Evolutionary conservation across 2,888 invertebrate species (phyloP).

Genomic region (Gonocerus acuteangulatus): DNA sequence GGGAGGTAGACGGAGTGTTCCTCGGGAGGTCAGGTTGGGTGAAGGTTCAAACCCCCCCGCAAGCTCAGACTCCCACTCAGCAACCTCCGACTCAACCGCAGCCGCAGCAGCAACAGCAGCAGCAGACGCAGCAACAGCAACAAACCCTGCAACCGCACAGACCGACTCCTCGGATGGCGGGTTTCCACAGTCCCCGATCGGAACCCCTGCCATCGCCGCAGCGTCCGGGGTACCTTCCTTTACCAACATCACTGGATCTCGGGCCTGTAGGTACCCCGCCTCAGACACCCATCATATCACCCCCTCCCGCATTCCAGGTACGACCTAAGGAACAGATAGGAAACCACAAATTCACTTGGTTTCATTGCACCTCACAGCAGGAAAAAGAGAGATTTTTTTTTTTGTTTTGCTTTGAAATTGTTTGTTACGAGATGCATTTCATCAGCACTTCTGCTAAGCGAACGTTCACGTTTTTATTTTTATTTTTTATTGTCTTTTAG

Average conservation of each 20-base stretch:
- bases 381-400: too few species aligned
- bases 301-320: constrained; percentile 61
- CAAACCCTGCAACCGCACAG: constrained; percentile 33
- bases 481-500: too few species aligned
- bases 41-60: constrained; percentile 45
- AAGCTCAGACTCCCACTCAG: constrained; percentile 37
- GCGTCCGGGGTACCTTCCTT: constrained; percentile 43
- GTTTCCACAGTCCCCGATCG: constrained; percentile 48
- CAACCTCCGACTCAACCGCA: not conserved
- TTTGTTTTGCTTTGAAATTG: too few species aligned
- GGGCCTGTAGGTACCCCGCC: constrained; percentile 51
- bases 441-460: too few species aligned
- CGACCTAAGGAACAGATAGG: not conserved
- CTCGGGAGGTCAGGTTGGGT: constrained; percentile 50
- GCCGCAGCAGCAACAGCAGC: not conserved
- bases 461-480: too few species aligned
- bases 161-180: constrained; percentile 46
- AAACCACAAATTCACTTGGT: too few species aligned
- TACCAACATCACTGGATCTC: constrained; percentile 39
- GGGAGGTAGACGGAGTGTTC: constrained; percentile 54
- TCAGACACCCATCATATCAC: constrained; percentile 61
- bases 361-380: too few species aligned
- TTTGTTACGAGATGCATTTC: too few species aligned
- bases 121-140: constrained; percentile 17
- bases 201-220: constrained; percentile 40